Conservation (phyloP, 2,113 vertebrate genomes). For the Rhadina sibilatrix region DNA sequence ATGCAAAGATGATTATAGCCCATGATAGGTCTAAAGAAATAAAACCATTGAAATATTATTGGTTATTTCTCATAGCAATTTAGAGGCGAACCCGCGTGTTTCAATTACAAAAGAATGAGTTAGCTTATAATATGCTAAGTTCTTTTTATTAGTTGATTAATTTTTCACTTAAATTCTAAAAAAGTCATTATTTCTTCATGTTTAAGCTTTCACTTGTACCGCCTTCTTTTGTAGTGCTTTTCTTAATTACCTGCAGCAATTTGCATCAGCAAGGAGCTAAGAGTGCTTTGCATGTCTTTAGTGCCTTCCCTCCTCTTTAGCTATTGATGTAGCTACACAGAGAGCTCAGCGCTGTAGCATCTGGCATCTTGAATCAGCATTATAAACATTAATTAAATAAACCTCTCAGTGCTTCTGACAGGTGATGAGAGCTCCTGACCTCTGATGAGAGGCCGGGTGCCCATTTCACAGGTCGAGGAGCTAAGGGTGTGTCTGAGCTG, state of each 20-base stretch:
- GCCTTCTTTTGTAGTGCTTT: slow-evolving; percentile 38
- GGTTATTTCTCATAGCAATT: slow-evolving; percentile 45
- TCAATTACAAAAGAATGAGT: slow-evolving; percentile 31
- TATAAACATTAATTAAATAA: slow-evolving; percentile 49
- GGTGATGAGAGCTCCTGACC: slow-evolving; percentile 22
- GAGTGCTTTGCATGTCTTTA: slow-evolving; percentile 37
- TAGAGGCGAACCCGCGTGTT: slow-evolving; percentile 18
- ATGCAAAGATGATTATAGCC: slow-evolving; percentile 23
- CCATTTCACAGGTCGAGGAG: background rate
- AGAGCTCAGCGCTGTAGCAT: background rate
- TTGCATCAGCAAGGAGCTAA: slow-evolving; percentile 46
- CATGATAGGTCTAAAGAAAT: slow-evolving; percentile 40
- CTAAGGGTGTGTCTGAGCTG: background rate
- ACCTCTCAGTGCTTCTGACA: slow-evolving; percentile 14
- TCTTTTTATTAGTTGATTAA: slow-evolving; percentile 63
- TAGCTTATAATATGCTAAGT: slow-evolving; percentile 24
- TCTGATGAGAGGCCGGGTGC: background rate
- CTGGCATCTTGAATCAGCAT: slow-evolving; percentile 18
- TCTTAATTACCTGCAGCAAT: slow-evolving; percentile 58
- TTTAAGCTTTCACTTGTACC: slow-evolving; percentile 18
- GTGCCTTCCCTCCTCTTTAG: slow-evolving; percentile 33
- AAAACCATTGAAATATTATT: slow-evolving; percentile 26
- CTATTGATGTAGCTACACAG: background rate
- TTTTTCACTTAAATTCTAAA: slow-evolving; percentile 46
- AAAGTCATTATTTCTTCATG: slow-evolving; percentile 34